These are phyloP conservation scores for Mormyrops boulengeri DNA, from an alignment of 2,797 vertebrate genomes.

Conservation along the genomic window DNA sequence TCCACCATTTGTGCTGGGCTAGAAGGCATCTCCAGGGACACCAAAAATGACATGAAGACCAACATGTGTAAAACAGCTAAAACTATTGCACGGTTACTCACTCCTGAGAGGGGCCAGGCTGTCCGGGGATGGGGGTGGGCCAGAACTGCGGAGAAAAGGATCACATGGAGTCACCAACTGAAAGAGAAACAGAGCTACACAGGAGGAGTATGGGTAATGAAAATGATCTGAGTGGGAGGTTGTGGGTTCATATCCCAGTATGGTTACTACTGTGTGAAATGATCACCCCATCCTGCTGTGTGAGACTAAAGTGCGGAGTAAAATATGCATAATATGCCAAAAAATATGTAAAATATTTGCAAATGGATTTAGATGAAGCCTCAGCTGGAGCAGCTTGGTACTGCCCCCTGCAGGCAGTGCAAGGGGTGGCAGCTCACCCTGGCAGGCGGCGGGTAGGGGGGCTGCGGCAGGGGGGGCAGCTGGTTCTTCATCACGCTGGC, in stretches of 20 bases:
- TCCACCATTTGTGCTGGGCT: neutral
- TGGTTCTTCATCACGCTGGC: conserved; percentile 87
- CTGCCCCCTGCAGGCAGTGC: neutral
- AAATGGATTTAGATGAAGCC: neutral
- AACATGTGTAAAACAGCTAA: neutral
- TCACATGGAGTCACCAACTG: neutral
- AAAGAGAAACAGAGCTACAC: neutral
- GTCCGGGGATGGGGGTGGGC: conserved; percentile 84
- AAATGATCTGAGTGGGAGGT: neutral
- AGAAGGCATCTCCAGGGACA: neutral
- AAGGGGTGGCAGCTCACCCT: conserved; percentile 63
- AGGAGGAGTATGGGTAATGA: neutral
- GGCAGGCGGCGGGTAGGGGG: conserved; percentile 79
- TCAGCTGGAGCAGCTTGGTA: neutral
- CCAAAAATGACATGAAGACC: neutral
- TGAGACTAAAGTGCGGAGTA: neutral
- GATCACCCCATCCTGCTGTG: neutral
- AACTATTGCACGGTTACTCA: conserved; percentile 57
- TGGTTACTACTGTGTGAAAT: neutral
- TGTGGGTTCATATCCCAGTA: neutral
- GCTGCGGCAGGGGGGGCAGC: conserved; percentile 65
- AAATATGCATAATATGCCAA: too few relatives aligned
- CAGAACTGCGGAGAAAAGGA: conserved; percentile 71
- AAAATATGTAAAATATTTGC: neutral
- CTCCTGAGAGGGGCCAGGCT: conserved; percentile 96